Evolutionary conservation across 2,888 invertebrate genomes (phyloP).

Genomic region (Lamellibrachia columna): DNA sequence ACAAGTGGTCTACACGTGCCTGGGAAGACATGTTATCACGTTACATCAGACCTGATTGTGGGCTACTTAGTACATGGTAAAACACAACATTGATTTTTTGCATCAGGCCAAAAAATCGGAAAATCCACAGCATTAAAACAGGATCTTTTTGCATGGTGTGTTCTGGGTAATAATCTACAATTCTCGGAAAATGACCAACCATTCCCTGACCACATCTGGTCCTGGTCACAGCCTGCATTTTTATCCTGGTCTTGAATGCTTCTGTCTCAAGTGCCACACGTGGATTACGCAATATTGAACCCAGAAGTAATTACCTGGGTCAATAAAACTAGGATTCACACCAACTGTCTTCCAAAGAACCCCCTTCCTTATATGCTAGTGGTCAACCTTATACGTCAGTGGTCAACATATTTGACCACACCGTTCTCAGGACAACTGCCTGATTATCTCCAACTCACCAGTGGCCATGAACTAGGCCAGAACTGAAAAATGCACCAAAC

Average conservation of each 20-base stretch:
- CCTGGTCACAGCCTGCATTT: not conserved
- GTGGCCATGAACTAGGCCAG: not conserved
- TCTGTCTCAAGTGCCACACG: not conserved
- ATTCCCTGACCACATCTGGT: not conserved
- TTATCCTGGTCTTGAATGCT: not conserved
- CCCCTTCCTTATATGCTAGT: not conserved
- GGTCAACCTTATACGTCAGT: not conserved
- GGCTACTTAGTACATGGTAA: not conserved
- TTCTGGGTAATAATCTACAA: not conserved
- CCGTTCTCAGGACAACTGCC: not conserved
- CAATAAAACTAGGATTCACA: not conserved
- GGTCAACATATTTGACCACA: not conserved
- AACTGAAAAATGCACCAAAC: constrained; percentile 7
- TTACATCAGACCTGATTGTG: not conserved
- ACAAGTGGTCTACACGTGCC: not conserved
- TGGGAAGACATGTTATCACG: not conserved
- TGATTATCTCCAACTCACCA: not conserved
- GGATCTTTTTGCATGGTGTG: not conserved
- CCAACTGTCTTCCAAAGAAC: not conserved
- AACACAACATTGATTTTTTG: constrained; percentile 1
- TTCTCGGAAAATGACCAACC: not conserved
- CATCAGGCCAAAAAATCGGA: not conserved
- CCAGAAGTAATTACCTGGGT: not conserved
- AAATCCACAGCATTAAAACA: not conserved
- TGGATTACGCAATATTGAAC: not conserved